phyloP scores from a whole-genome alignment of 23 tunicate species.

The Halocynthia aurantium region DNA sequence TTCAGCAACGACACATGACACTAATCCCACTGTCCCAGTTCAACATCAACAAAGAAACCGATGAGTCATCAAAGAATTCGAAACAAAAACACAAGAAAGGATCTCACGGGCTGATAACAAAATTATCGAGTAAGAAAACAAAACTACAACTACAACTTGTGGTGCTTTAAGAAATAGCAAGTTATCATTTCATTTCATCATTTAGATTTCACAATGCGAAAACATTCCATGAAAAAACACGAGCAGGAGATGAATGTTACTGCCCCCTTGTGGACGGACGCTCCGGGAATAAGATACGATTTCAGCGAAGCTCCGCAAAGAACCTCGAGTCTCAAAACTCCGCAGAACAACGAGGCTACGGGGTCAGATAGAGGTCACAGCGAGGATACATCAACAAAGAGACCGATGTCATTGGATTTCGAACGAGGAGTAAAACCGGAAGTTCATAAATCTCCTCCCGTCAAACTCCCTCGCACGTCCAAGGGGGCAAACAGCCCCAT shows the following conservation, averaged over 20 bases:
- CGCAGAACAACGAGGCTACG: not conserved
- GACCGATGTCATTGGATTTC: not conserved
- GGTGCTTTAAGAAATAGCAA: too few species aligned
- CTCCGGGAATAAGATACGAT: not conserved
- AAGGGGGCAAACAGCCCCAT: slow-evolving; percentile 10
- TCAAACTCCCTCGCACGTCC: slow-evolving; percentile 12
- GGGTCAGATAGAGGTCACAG: not conserved
- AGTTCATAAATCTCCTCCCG: slow-evolving; percentile 10
- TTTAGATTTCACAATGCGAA: slow-evolving; percentile 11
- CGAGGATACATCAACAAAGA: not conserved
- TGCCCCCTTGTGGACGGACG: slow-evolving; percentile 32
- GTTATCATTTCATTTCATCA: too few species aligned
- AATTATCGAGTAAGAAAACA: slow-evolving; percentile 12
- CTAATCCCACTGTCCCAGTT: slow-evolving; percentile 66
- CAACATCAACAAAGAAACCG: slow-evolving; percentile 27
- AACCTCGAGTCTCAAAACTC: slow-evolving; percentile 3
- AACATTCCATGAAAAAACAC: slow-evolving; percentile 13
- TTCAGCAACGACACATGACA: slow-evolving; percentile 49
- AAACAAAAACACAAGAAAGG: slow-evolving; percentile 7
- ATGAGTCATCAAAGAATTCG: slow-evolving; percentile 7
- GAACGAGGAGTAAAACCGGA: not conserved
- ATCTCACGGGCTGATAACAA: not conserved
- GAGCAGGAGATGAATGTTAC: slow-evolving; percentile 25
- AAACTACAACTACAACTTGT: too few species aligned
- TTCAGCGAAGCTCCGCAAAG: slow-evolving; percentile 10